Percentiles rank a stretch among this genome's conserved stretches.
Conservation (phyloP, 2,888 invertebrate species). For the Ptycholaimellus sp. region DNA sequence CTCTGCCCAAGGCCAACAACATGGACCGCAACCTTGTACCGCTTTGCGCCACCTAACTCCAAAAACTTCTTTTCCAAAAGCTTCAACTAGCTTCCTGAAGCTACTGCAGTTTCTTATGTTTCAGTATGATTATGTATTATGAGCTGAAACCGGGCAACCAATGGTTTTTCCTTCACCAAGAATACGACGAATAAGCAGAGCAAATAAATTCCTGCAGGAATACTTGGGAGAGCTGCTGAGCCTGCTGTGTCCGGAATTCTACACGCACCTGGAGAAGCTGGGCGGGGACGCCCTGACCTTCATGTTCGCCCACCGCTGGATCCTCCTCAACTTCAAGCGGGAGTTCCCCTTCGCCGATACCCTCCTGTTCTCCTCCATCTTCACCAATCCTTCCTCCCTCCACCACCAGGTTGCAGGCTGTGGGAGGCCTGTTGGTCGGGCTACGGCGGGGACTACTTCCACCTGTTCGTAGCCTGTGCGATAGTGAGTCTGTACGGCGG, state of each 20-base stretch:
- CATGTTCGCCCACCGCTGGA: constrained; percentile 81
- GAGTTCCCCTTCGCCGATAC: constrained; percentile 71
- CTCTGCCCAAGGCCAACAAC: constrained; percentile 68
- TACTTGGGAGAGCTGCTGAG: constrained; percentile 62
- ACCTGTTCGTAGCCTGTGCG: constrained; percentile 70
- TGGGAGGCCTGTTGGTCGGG: constrained; percentile 96
- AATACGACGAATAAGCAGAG: too few relatives aligned
- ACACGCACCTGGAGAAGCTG: constrained; percentile 47
- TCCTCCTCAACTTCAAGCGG: constrained; percentile 58
- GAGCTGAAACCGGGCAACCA: too few relatives aligned
- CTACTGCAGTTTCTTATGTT: neutral
- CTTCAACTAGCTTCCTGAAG: neutral
- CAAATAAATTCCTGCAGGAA: constrained; percentile 33
- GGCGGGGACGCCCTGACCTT: constrained; percentile 51
- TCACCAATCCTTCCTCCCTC: too few relatives aligned
- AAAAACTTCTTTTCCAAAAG: constrained; percentile 1
- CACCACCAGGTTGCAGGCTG: too few relatives aligned
- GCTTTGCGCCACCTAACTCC: constrained; percentile 11
- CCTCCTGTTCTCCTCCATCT: too few relatives aligned
- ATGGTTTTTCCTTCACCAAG: too few relatives aligned
- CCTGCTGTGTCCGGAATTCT: constrained; percentile 69
- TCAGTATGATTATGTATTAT: too few relatives aligned
- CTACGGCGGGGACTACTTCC: constrained; percentile 82
- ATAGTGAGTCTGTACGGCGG: constrained; percentile 69
- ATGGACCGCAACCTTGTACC: constrained; percentile 70